Evolutionary conservation across 2,797 vertebrate species (phyloP).

Genomic region (Pteronotus mesoamericanus): DNA sequence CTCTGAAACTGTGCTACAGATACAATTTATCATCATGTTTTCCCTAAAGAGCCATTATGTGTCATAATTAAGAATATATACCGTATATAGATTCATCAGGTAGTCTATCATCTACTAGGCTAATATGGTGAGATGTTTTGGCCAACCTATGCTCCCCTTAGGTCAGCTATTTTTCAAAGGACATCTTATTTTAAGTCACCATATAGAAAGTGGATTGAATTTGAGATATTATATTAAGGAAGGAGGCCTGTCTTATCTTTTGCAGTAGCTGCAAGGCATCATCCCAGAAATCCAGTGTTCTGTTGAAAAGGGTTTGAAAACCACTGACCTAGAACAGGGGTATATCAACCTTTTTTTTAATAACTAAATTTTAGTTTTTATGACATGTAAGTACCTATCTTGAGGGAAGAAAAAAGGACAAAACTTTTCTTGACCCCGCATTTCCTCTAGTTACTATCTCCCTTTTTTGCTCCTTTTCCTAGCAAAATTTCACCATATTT

Average conservation of each 20-base stretch:
- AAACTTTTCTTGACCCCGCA: neutral
- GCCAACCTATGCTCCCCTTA: conserved; percentile 17
- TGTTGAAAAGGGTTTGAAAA: conserved; percentile 24
- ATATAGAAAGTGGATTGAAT: conserved; percentile 30
- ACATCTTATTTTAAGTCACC: conserved; percentile 37
- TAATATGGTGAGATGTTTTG: conserved; percentile 10
- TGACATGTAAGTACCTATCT: neutral
- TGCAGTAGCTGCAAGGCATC: neutral
- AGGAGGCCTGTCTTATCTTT: neutral
- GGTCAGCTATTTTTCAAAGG: conserved; percentile 48
- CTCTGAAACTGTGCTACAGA: conserved; percentile 7
- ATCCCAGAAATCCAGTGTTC: neutral
- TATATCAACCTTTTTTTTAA: neutral
- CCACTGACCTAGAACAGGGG: neutral
- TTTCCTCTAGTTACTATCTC: neutral
- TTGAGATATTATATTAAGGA: conserved; percentile 20
- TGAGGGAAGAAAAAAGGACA: neutral
- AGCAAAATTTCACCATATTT: neutral
- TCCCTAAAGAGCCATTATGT: conserved; percentile 31
- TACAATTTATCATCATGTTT: conserved; percentile 58
- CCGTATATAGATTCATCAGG: conserved; percentile 12
- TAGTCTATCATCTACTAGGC: conserved; percentile 24
- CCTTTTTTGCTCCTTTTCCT: neutral
- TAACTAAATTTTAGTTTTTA: conserved; percentile 12
- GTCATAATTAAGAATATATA: conserved; percentile 53